A percentile compares a stretch with the other conserved stretches of the same genome.
Evolutionary conservation across 2,113 vertebrate species (phyloP).

Genomic region (Agapornis roseicollis): DNA sequence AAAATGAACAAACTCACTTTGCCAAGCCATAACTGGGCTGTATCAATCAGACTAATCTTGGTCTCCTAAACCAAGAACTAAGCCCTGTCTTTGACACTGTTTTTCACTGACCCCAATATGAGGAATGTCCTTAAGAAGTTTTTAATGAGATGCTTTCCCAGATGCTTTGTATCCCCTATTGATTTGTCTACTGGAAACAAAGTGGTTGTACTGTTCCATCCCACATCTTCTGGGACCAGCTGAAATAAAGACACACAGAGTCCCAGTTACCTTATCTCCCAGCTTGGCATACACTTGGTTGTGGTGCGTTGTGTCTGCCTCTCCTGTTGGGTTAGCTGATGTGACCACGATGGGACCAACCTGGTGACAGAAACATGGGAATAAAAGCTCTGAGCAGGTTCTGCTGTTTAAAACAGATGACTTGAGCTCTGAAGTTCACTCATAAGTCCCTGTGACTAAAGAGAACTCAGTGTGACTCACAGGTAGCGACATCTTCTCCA

Average conservation of each 20-base stretch:
- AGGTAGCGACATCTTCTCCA: neutral
- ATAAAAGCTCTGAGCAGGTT: neutral
- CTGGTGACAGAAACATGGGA: constrained; percentile 22
- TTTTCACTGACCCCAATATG: neutral
- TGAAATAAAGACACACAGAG: neutral
- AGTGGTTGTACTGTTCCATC: neutral
- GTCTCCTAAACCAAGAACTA: neutral
- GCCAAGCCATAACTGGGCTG: neutral
- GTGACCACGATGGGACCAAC: constrained; percentile 89
- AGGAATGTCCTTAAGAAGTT: neutral
- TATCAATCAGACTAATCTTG: neutral
- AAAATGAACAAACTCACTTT: accelerated
- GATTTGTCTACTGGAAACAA: neutral
- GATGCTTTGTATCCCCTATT: neutral
- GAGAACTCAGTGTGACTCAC: neutral
- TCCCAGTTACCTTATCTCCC: constrained; percentile 79
- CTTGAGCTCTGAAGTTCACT: neutral
- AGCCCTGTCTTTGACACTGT: neutral
- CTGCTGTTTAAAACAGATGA: neutral
- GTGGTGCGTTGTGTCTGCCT: constrained; percentile 92
- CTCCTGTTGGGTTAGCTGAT: constrained; percentile 89
- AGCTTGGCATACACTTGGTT: constrained; percentile 91
- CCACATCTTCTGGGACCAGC: neutral
- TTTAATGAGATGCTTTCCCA: neutral
- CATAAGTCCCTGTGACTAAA: neutral